Base-by-base conservation (phyloP, 2,797 vertebrate genomes). In the Ictinia mississippiensis region DNA sequence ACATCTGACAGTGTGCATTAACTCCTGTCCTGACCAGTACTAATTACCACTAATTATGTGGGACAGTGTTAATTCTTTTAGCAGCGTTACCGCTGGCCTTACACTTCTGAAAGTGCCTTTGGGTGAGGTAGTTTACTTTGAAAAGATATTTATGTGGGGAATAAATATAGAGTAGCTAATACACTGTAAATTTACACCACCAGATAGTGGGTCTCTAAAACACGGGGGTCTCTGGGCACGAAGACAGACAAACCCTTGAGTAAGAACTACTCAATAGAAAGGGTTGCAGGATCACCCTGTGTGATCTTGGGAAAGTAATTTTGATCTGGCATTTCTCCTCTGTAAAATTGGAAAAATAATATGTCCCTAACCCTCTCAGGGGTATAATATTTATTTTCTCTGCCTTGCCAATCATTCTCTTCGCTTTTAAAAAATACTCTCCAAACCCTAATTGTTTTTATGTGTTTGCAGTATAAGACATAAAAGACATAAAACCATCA, bases 361-460 rank as follows among this genome's bases (percentile, higher is more conserved):
- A 79, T 3, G 28, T 58, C 89, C 85, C 62, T 83, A 67, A 78
- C 89, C 20, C 50, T 95, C 91, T 86, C 84, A 79, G 56, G 65
- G 82, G 62, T 18, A 13, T 65, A 74, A 74, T 92, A 88, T 68
- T 95, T 95, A 94, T 92, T 86, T 94, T 74, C 67, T 81, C 75
- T 93, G 87, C 52, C 79, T 78, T 96, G 91, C 56, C 96, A 94
- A 93, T 95, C 82, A 91, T 81, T 91, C 67, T 72, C 23, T 81
- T 92, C 37, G 82, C 84, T 93, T 96, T 93, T 61, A 92, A 94
- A 95, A 94, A 87, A 92, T 68, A 91, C 65, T 77, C 94, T 96
- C 94, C 82, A 83, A 95, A 91, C 72, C 50, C 94, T 96, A 90
- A 96, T 95, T 96, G 94, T 56, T 95, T 97, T 88, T 95, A 95